Evolutionary conservation across 2,797 vertebrate species (phyloP), one percentile per base, ranked within the genome.

Genomic region (Labroides dimidiatus): DNA sequence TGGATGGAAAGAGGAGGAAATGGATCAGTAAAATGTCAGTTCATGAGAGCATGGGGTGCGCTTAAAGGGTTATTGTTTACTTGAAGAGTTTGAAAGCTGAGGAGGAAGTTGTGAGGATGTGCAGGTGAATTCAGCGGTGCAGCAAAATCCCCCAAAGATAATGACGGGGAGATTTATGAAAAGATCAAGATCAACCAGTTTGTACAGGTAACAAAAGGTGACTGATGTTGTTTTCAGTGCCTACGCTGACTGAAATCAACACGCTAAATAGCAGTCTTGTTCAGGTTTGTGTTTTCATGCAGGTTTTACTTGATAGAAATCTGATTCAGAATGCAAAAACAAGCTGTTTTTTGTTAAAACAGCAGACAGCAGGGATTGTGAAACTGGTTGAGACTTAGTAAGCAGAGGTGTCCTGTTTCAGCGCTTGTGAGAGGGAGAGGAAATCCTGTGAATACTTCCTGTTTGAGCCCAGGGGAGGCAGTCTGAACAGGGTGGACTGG

Each of bases 401-500:
- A 71, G 89, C 78, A 61, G 86, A 91, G 88, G 92, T 93, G 91
- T 93, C 92, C 89, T 86, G 89, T 93, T 93, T 93, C 92, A 92
- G 82, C 24, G 76, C 84, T 77, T 64, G 77, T 73, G 84, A 87
- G 89, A 79, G 82, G 72, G 85, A 90, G 87, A 93, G 92, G 92
- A 93, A 93, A 93, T 93, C 92, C 92, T 92, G 91, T 85, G 90
- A 92, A 92, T 89, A 92, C 93, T 94, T 94, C 93, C 93, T 93
- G 93, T 92, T 92, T 89, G 87, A 93, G 78, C 93, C 91, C 91
- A 85, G 82, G 93, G 93, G 93, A 93, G 87, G 78, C 75, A 23
- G 89, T 84, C 86, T 87, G 89, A 92, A 91, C 90, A 88, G 92
- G 90, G 89, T 59, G 85, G 87, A 93, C 91, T 89, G 91, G 91